phyloP scores from a whole-genome alignment of 2,797 vertebrate species.

The Dromococcyx pavoninus region DNA sequence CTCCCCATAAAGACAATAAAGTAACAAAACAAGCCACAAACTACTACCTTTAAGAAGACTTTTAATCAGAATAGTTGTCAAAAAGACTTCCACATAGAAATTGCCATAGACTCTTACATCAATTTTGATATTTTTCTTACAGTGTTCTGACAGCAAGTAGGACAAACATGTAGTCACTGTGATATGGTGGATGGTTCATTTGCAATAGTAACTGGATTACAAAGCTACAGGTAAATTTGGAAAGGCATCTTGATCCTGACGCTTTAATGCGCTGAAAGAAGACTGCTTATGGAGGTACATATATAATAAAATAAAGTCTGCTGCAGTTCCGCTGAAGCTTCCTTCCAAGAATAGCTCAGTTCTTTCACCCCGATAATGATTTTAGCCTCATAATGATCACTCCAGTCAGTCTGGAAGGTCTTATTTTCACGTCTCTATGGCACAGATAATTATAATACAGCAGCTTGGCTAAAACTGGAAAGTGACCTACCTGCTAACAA shows the following conservation, averaged over 20 bases:
- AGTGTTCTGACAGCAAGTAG: neutral
- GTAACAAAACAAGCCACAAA: neutral
- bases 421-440: slow-evolving; percentile 11
- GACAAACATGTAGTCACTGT: rapidly evolving
- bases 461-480: slow-evolving; percentile 2
- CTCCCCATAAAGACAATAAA: neutral
- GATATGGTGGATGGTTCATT: rapidly evolving
- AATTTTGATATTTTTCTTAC: neutral
- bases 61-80: neutral
- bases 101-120: neutral
- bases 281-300: neutral
- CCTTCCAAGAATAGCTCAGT: neutral
- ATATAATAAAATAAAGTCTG: rapidly evolving
- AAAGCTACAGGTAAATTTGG: neutral
- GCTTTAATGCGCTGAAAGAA: neutral
- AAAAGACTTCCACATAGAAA: neutral
- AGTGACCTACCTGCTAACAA: slow-evolving; percentile 36
- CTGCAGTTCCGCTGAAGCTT: neutral
- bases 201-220: neutral
- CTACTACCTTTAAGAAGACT: neutral
- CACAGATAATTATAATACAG: slow-evolving; percentile 43
- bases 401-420: neutral
- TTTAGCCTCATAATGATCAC: neutral
- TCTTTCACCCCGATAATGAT: neutral
- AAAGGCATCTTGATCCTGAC: neutral